Evolutionary conservation across 2,888 invertebrate genomes (phyloP).

Genomic region (Coenonympha glycerion): DNA sequence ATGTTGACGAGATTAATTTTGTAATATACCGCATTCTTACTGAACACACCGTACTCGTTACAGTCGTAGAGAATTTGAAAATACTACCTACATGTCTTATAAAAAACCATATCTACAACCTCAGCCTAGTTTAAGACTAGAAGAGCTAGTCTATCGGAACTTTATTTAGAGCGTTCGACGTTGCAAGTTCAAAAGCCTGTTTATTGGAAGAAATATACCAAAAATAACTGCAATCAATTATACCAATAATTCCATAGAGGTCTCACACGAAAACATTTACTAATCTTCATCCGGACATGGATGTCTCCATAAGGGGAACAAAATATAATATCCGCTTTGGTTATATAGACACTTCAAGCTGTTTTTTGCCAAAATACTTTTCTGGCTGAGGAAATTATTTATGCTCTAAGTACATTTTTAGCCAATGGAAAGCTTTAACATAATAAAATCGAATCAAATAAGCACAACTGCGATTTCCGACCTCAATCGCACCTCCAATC

Average conservation of each 20-base stretch:
- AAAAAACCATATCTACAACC: constrained; percentile 71
- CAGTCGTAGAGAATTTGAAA: constrained; percentile 62
- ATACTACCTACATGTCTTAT: constrained; percentile 69
- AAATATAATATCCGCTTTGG: too few species aligned
- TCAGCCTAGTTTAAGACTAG: constrained; percentile 47
- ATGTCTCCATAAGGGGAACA: too few species aligned
- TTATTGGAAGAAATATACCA: not conserved
- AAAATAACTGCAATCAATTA: not conserved
- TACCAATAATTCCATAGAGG: not conserved
- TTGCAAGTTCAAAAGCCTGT: constrained; percentile 21
- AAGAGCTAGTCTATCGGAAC: constrained; percentile 56
- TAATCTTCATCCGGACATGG: too few species aligned
- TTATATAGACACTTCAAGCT: too few species aligned
- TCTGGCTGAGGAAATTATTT: too few species aligned
- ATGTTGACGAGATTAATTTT: constrained; percentile 53
- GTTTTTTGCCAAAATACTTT: too few species aligned
- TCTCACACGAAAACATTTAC: not conserved
- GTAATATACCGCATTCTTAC: constrained; percentile 53
- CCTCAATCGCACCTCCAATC: too few species aligned
- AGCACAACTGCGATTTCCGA: too few species aligned
- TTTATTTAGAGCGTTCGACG: constrained; percentile 35
- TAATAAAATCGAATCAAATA: too few species aligned
- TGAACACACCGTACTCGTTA: constrained; percentile 42
- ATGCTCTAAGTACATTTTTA: too few species aligned
- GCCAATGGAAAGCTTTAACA: too few species aligned